These are phyloP conservation scores for Oxyura jamaicensis DNA, from an alignment of 2,113 vertebrate species.

Conservation along the genomic window DNA sequence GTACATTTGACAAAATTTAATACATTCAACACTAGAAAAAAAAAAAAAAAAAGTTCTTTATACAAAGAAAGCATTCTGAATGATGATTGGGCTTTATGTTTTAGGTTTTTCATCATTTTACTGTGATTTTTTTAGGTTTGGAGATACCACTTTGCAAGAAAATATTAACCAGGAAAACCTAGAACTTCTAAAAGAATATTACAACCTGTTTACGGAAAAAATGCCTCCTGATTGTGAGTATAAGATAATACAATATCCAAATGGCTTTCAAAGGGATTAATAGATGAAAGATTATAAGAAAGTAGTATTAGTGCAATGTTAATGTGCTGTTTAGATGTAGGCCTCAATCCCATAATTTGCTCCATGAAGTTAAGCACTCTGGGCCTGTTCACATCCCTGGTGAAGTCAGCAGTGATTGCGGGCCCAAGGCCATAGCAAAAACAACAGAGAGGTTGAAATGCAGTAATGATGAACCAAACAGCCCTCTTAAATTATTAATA, in stretches of 20 bases:
- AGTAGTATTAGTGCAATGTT: neutral
- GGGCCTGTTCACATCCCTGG: neutral
- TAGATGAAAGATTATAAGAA: neutral
- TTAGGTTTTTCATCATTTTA: neutral
- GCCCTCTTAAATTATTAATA: neutral
- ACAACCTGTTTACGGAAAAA: conserved; percentile 89
- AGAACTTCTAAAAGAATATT: conserved; percentile 92
- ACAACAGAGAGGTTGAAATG: neutral
- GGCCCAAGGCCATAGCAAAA: neutral
- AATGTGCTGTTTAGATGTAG: neutral
- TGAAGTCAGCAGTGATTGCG: neutral
- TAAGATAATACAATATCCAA: neutral
- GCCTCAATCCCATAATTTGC: neutral
- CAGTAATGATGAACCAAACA: neutral
- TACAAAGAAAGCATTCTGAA: neutral
- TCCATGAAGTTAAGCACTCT: neutral
- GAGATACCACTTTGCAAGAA: conserved; percentile 96
- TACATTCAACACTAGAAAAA: neutral
- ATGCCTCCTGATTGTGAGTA: conserved; percentile 94
- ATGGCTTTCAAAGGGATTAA: neutral
- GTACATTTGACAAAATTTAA: neutral
- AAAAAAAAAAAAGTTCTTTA: neutral
- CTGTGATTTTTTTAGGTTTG: conserved; percentile 83
- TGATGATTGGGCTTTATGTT: neutral
- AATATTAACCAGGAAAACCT: conserved; percentile 97